Conservation (phyloP, 2,888 invertebrate species). For the Branchipolynoe longqiensis region DNA sequence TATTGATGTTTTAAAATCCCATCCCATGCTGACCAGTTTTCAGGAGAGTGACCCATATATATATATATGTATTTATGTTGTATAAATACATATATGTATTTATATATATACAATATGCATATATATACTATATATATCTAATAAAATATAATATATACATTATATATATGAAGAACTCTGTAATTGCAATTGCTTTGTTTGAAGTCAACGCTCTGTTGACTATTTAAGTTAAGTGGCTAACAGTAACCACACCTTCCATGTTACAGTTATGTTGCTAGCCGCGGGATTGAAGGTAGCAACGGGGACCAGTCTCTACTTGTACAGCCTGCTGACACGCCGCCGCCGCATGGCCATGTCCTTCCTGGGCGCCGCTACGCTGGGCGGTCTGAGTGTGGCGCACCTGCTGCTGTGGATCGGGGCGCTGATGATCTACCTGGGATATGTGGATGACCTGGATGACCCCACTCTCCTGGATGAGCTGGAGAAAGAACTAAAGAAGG, state of each 20-base stretch:
- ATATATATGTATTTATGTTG: no score
- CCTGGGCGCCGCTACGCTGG: neutral
- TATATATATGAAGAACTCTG: no score
- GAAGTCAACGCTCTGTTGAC: no score
- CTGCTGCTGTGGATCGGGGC: conserved; percentile 24
- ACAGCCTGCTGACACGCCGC: neutral
- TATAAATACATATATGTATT: no score
- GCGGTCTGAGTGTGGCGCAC: neutral
- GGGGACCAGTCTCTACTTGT: neutral
- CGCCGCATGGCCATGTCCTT: conserved; percentile 18
- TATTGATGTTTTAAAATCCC: no score
- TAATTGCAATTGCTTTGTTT: no score
- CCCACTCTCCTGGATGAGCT: neutral
- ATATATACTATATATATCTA: no score
- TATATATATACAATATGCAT: neutral
- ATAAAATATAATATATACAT: no score
- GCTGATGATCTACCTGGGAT: conserved; percentile 38
- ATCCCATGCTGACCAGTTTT: no score
- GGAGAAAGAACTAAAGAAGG: neutral
- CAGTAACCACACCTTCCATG: no score
- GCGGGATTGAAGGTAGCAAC: conserved; percentile 2
- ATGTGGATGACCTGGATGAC: conserved; percentile 12
- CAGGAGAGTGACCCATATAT: no score
- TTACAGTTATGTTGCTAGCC: conserved; percentile 5
- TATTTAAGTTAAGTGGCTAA: no score